Conservation (phyloP, 1,140 invertebrate species). For the Bombus cullumanus region DNA sequence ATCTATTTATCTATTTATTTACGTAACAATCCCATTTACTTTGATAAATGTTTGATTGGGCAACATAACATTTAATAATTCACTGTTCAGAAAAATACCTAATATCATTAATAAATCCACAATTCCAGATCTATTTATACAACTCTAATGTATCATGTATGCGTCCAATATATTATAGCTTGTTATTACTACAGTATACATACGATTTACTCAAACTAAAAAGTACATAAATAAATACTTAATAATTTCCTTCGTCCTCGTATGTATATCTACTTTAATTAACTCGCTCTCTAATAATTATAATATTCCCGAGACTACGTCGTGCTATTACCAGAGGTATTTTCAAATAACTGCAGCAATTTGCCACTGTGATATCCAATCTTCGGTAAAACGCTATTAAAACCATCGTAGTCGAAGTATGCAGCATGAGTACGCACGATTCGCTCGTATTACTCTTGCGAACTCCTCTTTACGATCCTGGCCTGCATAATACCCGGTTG, state of each 20-base stretch:
- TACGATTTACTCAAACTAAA: neutral
- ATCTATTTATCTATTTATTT: too few relatives aligned
- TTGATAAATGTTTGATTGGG: too few relatives aligned
- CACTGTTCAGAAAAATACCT: too few relatives aligned
- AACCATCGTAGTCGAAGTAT: neutral
- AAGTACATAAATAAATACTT: neutral
- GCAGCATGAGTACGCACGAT: neutral
- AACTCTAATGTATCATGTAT: too few relatives aligned
- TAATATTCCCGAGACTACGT: neutral
- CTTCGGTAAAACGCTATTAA: neutral
- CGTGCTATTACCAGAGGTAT: neutral
- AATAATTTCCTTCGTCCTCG: neutral
- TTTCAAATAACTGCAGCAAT: neutral
- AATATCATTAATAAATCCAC: too few relatives aligned
- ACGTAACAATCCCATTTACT: too few relatives aligned
- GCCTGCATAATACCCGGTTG: constrained; percentile 5
- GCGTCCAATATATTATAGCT: neutral
- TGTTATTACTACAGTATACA: neutral
- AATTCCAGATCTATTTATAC: too few relatives aligned
- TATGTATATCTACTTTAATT: too few relatives aligned
- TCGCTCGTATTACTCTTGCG: constrained; percentile 1
- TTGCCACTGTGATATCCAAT: neutral
- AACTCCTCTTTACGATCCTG: neutral
- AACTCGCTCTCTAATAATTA: too few relatives aligned
- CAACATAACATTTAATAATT: too few relatives aligned